Percentiles rank a stretch among this genome's conserved stretches.
Evolutionary conservation across 2,888 invertebrate species (phyloP).

Genomic region (Orthosia gothica): DNA sequence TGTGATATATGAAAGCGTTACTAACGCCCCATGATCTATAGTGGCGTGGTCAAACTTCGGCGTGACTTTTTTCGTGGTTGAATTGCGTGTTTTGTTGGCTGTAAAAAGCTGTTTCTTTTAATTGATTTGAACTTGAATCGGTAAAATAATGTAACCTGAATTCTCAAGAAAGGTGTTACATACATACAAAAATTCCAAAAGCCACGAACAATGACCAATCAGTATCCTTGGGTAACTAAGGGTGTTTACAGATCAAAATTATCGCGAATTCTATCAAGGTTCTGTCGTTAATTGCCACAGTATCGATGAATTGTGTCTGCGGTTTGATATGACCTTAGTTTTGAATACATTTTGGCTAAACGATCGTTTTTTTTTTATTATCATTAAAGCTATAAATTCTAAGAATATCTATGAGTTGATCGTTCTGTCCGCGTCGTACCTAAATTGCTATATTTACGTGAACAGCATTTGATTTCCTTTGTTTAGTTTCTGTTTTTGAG

Average conservation of each 20-base stretch:
- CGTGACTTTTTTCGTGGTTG: too few species aligned
- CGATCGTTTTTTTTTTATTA: constrained; percentile 46
- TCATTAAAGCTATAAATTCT: constrained; percentile 44
- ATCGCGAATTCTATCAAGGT: constrained; percentile 49
- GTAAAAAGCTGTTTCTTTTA: constrained; percentile 1
- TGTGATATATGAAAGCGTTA: constrained; percentile 58
- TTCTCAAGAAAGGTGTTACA: not conserved
- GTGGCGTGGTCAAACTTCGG: constrained; percentile 5
- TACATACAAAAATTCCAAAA: not conserved
- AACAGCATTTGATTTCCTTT: constrained; percentile 3
- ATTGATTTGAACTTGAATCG: constrained; percentile 35
- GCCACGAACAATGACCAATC: constrained; percentile 10
- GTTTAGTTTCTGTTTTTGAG: constrained; percentile 11
- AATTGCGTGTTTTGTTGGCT: constrained; percentile 24
- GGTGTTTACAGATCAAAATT: constrained; percentile 16
- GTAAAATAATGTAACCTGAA: not conserved
- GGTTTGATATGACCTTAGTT: constrained; percentile 54
- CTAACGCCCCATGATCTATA: constrained; percentile 32
- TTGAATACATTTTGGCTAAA: constrained; percentile 49
- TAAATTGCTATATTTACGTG: constrained; percentile 29
- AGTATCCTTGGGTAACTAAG: constrained; percentile 1
- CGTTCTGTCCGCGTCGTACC: constrained; percentile 9
- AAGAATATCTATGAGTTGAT: constrained; percentile 40
- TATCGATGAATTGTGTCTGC: constrained; percentile 45
- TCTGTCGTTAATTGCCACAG: constrained; percentile 21